phyloP scores from a whole-genome alignment of 2,888 invertebrate genomes.

The Folsomia candida region DNA sequence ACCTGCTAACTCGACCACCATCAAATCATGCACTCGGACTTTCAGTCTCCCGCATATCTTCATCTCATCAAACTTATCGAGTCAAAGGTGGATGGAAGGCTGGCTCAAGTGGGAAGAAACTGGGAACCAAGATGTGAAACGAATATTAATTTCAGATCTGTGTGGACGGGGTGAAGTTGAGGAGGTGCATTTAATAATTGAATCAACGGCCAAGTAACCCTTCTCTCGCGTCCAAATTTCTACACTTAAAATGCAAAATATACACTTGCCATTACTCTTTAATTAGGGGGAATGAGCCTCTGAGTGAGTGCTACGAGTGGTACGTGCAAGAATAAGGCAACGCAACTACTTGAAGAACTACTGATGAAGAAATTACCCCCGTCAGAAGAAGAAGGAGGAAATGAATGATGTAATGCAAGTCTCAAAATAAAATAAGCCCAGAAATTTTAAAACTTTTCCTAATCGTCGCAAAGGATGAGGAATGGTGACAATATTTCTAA shows the following conservation, averaged over 20 bases:
- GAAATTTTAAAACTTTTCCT: no score
- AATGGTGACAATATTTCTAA: no score
- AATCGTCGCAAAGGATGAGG: no score
- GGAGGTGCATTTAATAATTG: no score
- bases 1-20: background rate
- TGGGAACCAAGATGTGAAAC: background rate
- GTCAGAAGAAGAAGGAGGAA: background rate
- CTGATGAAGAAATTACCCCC: background rate
- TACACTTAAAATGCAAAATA: background rate
- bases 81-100: background rate
- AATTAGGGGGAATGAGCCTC: background rate
- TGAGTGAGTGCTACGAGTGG: background rate
- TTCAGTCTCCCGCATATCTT: background rate
- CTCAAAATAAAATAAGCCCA: background rate
- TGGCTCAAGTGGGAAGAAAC: background rate
- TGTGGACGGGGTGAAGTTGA: background rate
- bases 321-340: background rate
- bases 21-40: background rate
- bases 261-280: background rate
- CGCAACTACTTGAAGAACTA: conserved; percentile 13
- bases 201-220: background rate
- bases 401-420: background rate
- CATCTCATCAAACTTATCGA: background rate
- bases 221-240: background rate
- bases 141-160: background rate